Evolutionary conservation across 1,140 invertebrate species (phyloP), one percentile per base, ranked within the genome.

Genomic region (Sycophaga agraensis): DNA sequence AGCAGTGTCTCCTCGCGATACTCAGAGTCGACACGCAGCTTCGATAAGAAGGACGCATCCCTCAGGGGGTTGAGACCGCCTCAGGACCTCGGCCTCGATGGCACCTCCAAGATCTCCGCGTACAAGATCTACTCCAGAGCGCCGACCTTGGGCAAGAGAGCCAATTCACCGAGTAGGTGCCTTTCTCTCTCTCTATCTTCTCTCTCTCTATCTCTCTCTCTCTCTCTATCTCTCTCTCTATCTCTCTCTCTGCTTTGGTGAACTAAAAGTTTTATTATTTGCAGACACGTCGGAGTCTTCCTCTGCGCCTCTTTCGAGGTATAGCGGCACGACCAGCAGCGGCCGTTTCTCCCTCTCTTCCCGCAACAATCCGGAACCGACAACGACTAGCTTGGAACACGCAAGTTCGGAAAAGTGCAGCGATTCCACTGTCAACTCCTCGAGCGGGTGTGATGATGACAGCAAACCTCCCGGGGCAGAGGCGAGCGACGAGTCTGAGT

Each of bases 41-140:
- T 74, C 57, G 67, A 66, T 40, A 73, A 76, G 7, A 69, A 21
- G 66, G 39, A 65, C 3, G 21, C 73, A 72, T 14, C 72, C 4
- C 71, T 72, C 43, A 73, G 72, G 60, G 70, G 67, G 63, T 46
- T 71, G 59, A 71, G 70, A 17, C 70, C 65, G 68, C 70, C 72
- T 7, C 72, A 75, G 0, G 79, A 80, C 51, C 72, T 74, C 1
- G 78, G 77, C 66, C 77, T 76, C 31, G 79, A 79, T 66, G 66
- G 73, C 45, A 62, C 60, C 43, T 64, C 57, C 37, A 79, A 79
- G 65, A 66, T 62, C 12, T 70, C 66, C 56, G 70, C 70, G n/a
- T 76, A 69, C 43, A 70, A 68, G 62, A 64, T 69, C 8, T 74
- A 73, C 43, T 67, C 71, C 4, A 72, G 71, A 35, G 67, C 72